Evolutionary conservation across 1,140 invertebrate genomes (phyloP).

Genomic region (Mactra quadrangularis): DNA sequence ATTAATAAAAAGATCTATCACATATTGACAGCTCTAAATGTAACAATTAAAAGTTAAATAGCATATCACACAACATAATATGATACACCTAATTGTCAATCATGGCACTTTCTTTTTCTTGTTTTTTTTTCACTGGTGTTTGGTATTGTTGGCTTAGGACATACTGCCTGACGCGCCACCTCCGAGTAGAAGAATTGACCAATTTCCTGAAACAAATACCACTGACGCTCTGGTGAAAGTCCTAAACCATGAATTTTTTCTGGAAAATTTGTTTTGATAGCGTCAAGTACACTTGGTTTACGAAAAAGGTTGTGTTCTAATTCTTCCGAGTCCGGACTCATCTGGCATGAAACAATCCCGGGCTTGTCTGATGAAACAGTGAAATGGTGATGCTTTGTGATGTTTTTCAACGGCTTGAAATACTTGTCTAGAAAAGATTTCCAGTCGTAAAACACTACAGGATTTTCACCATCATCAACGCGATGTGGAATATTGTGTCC

Average conservation of each 20-base stretch:
- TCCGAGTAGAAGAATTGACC: not conserved
- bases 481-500: not conserved
- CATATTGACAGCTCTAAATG: no score
- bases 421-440: not conserved
- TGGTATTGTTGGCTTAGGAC: no score
- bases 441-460: not conserved
- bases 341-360: not conserved
- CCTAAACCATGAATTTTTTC: no score
- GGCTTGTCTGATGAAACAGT: not conserved
- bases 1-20: no score
- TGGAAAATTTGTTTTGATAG: no score
- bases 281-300: not conserved
- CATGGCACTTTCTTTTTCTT: no score
- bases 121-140: no score
- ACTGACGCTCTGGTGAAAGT: not conserved
- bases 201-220: conserved; percentile 21
- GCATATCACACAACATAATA: no score
- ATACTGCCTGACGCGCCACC: no score
- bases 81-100: no score
- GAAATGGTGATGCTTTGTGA: not conserved
- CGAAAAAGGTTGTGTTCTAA: not conserved
- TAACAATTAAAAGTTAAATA: no score
- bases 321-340: not conserved
- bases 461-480: not conserved
- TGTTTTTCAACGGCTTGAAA: not conserved